Base-by-base conservation (phyloP, 2,888 invertebrate genomes). In the Ariolimax columbianus region DNA sequence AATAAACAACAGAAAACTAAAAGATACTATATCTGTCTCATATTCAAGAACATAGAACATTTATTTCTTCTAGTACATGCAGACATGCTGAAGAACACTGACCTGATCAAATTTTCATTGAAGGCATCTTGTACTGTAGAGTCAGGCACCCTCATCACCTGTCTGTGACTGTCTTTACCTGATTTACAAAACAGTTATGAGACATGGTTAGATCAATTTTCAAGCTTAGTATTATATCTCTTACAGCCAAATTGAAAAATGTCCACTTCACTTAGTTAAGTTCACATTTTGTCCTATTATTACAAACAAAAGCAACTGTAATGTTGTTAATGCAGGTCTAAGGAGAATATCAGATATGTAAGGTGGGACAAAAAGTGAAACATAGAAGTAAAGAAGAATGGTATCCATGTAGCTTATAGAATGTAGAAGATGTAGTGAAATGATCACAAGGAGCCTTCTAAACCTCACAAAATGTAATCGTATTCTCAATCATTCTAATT, bases 61-160 rank as follows among this genome's bases (percentile, higher is more conserved):
- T n/a, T 63, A 63, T n/a, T n/a, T 3, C 30, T 66, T 66, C 38
- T 26, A 38, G 63, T 43, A 33, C 77, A 68, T 47, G 19, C 51
- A 63, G 3, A 63, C 0, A 40, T 7, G 1, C 55, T 33, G 23
- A 82, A n/a, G 26, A 3, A 14, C 26, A 68, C 89, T 79, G 87
- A 90, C 90, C 88, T 90, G 55, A 90, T 85, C 86, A 89, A 88
- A 81, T 88, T 89, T 40, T 88, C 88, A 82, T 84, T 87, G 51
- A 87, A 87, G n/a, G 86, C 70, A 85, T 82, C 82, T 59, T 81
- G 83, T 19, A 81, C 19, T n/a, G 75, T 36, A 30, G 81, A 55
- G 55, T 81, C 80, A 26, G 85, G 81, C 23, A 43, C 80, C 63
- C 68, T 38, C 33, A 59, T 55, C 33, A 30, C 63, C 77, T 72